A percentile compares a stretch with the other conserved stretches of the same genome.
Evolutionary conservation across 2,888 invertebrate genomes (phyloP).

Genomic region (Agriopis marginaria): DNA sequence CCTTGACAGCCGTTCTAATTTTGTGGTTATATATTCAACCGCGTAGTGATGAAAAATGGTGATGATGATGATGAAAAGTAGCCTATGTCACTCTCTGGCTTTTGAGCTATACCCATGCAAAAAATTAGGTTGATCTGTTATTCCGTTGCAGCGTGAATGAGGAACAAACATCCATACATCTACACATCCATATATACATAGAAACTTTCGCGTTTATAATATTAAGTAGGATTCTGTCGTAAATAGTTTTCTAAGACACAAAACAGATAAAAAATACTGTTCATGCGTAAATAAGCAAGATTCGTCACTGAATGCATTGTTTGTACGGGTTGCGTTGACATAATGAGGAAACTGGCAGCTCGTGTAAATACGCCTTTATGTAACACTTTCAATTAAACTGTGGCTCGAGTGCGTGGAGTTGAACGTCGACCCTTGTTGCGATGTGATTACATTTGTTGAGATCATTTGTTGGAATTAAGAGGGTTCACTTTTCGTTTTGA

Average conservation of each 20-base stretch:
- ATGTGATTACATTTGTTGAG: slow-evolving; percentile 3
- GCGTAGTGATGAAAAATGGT: too few species aligned
- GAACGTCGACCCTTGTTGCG: background rate
- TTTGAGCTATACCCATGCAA: too few species aligned
- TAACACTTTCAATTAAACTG: slow-evolving; percentile 39
- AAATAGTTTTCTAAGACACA: background rate
- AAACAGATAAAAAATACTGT: background rate
- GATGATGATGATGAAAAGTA: too few species aligned
- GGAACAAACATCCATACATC: too few species aligned
- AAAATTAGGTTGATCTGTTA: too few species aligned
- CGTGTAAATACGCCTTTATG: slow-evolving; percentile 40
- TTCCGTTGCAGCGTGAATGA: too few species aligned
- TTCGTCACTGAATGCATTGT: background rate
- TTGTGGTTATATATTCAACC: too few species aligned
- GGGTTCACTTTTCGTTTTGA: background rate
- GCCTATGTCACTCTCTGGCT: too few species aligned
- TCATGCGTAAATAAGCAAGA: background rate
- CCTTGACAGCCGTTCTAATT: too few species aligned
- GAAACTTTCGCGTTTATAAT: too few species aligned
- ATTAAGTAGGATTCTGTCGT: too few species aligned
- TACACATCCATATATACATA: too few species aligned
- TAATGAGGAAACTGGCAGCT: slow-evolving; percentile 37
- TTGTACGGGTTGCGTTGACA: slow-evolving; percentile 24
- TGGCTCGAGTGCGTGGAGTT: slow-evolving; percentile 12
- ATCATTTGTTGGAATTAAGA: slow-evolving; percentile 1